Percentiles rank a stretch among this genome's conserved stretches.
phyloP scores from a whole-genome alignment of 1,140 invertebrate genomes.

The Drosophila sturtevanti region DNA sequence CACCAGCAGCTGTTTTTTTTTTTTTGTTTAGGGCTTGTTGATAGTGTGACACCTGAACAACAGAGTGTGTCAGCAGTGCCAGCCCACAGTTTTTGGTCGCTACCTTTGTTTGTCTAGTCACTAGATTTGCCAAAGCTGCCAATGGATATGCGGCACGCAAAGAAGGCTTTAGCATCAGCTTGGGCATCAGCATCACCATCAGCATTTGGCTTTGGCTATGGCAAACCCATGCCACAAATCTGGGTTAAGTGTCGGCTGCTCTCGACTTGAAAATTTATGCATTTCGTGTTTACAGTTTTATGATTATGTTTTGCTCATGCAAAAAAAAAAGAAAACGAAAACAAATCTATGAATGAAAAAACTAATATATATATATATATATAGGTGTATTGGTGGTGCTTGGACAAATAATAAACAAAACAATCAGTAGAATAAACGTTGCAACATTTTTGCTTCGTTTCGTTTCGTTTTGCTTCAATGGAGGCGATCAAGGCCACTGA shows the following conservation, averaged over 20 bases:
- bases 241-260: slow-evolving; percentile 66
- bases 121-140: slow-evolving; percentile 37
- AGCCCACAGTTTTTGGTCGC: slow-evolving; percentile 12
- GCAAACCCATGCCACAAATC: slow-evolving; percentile 36
- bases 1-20: neutral
- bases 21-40: slow-evolving; percentile 27
- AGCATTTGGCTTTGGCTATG: neutral
- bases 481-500: slow-evolving; percentile 59
- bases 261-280: slow-evolving; percentile 66
- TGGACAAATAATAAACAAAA: slow-evolving; percentile 62
- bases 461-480: slow-evolving; percentile 29
- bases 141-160: slow-evolving; percentile 58
- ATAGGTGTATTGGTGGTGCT: too few species aligned
- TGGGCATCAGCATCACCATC: too few species aligned
- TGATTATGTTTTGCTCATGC: slow-evolving; percentile 65
- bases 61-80: slow-evolving; percentile 20
- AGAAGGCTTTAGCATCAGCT: neutral
- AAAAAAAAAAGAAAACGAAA: slow-evolving; percentile 9
- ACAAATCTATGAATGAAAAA: slow-evolving; percentile 16
- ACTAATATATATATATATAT: neutral
- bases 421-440: slow-evolving; percentile 74
- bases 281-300: slow-evolving; percentile 76
- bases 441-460: slow-evolving; percentile 54
- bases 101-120: slow-evolving; percentile 52
- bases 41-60: slow-evolving; percentile 21